Conservation (phyloP, 1,140 invertebrate species). For the Drosophila prosaltans region DNA sequence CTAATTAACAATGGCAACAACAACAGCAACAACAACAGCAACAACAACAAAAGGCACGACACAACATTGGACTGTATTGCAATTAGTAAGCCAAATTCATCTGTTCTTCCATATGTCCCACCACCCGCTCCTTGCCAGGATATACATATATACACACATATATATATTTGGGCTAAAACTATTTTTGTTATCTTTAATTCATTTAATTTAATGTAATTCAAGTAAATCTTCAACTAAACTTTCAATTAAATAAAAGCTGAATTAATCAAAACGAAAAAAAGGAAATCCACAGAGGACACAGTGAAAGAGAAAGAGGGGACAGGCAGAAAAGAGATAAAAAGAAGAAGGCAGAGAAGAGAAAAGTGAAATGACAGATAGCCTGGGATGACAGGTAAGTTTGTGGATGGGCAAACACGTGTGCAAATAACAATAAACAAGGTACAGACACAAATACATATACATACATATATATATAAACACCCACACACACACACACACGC, state of each 20-base stretch:
- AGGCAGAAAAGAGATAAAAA: neutral
- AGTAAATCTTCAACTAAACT: conserved; percentile 58
- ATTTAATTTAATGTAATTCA: conserved; percentile 51
- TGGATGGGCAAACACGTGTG: conserved; percentile 47
- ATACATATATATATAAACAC: conserved; percentile 4
- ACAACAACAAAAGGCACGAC: neutral
- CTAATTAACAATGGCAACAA: conserved; percentile 8
- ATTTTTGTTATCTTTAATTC: neutral
- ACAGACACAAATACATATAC: conserved; percentile 20
- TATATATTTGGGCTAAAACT: neutral
- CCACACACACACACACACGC: neutral
- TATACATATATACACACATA: no score
- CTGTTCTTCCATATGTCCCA: neutral
- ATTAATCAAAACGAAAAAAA: conserved; percentile 63
- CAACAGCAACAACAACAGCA: neutral
- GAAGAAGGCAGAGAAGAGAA: neutral
- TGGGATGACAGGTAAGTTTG: conserved; percentile 57
- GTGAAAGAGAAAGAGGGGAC: neutral
- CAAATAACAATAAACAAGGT: conserved; percentile 63
- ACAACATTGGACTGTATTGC: neutral
- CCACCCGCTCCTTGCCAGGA: neutral
- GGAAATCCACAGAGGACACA: conserved; percentile 15
- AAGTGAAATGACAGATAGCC: conserved; percentile 44
- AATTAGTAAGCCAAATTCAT: neutral
- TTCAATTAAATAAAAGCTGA: conserved; percentile 74